A percentile compares a stretch with the other conserved stretches of the same genome.
Conservation (phyloP, 2,888 invertebrate genomes). For the Microdon myrmicae region DNA sequence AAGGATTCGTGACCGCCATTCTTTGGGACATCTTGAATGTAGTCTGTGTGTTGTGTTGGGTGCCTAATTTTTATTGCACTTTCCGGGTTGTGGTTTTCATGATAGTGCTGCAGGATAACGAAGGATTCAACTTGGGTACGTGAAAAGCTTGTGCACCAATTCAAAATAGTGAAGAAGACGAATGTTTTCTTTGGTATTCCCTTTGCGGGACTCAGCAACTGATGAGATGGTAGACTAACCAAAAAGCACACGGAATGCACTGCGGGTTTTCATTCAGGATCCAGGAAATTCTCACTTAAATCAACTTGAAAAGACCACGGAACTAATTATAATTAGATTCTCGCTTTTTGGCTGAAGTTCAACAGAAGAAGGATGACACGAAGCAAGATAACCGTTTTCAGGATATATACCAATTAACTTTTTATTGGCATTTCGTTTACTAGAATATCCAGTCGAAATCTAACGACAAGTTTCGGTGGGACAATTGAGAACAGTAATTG, state of each 20-base stretch:
- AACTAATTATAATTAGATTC: constrained; percentile 47
- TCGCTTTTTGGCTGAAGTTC: constrained; percentile 19
- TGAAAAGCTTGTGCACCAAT: constrained; percentile 27
- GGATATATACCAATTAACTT: constrained; percentile 6
- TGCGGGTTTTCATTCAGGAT: no score
- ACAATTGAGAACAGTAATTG: no score
- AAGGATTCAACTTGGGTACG: constrained; percentile 22
- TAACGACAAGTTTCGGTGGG: no score
- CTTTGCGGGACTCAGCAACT: constrained; percentile 56
- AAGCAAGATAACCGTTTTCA: constrained; percentile 8
- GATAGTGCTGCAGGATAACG: constrained; percentile 29
- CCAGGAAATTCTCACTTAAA: constrained; percentile 13
- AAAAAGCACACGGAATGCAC: constrained; percentile 10
- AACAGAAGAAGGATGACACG: constrained; percentile 15
- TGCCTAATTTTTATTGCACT: constrained; percentile 38
- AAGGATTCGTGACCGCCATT: no score
- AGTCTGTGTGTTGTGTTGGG: constrained; percentile 1
- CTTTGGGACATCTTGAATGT: neutral
- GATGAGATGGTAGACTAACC: constrained; percentile 16
- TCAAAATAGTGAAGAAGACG: constrained; percentile 12
- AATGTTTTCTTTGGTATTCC: constrained; percentile 29
- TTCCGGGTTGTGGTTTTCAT: constrained; percentile 16
- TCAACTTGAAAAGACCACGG: constrained; percentile 28
- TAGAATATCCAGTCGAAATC: no score
- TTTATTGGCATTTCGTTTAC: constrained; percentile 5